Percentiles rank a stretch among this genome's conserved stretches.
These are phyloP conservation scores for Chauna torquata DNA, from an alignment of 2,113 vertebrate genomes.

Conservation along the genomic window DNA sequence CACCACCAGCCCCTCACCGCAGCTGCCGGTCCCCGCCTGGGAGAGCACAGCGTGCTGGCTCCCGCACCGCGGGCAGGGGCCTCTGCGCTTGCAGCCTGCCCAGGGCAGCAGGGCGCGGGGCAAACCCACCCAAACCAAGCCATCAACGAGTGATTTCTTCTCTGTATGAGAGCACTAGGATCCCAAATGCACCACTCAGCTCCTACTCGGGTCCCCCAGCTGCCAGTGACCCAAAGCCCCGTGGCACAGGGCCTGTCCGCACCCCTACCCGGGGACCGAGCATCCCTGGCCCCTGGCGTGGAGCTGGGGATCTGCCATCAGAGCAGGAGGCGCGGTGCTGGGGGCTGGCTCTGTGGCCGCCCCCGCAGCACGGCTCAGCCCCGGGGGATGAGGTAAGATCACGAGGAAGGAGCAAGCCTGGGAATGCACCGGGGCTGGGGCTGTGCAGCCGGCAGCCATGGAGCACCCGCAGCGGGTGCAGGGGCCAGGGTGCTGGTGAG, in stretches of 20 bases:
- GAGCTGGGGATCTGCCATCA: background rate
- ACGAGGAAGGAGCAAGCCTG: background rate
- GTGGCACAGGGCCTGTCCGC: rapidly evolving
- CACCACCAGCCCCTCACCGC: background rate
- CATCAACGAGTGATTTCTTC: background rate
- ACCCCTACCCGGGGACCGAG: background rate
- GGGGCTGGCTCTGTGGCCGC: rapidly evolving
- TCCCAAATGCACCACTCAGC: background rate
- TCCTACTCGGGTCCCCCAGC: rapidly evolving
- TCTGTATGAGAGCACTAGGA: rapidly evolving
- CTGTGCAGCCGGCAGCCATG: rapidly evolving
- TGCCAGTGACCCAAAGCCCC: rapidly evolving
- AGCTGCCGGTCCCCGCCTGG: background rate
- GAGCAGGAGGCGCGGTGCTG: rapidly evolving
- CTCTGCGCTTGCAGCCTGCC: background rate
- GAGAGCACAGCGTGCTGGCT: background rate
- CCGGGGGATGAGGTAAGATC: background rate
- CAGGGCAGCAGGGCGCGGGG: background rate
- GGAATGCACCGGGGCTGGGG: background rate
- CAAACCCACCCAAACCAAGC: background rate
- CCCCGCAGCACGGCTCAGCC: background rate
- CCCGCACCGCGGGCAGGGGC: background rate
- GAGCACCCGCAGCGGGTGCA: rapidly evolving
- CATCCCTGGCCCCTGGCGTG: rapidly evolving
- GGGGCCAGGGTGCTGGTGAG: background rate